Percentiles rank a stretch among this genome's conserved stretches.
These are phyloP conservation scores for Anhinga anhinga DNA, from an alignment of 2,113 vertebrate genomes.

Conservation along the genomic window DNA sequence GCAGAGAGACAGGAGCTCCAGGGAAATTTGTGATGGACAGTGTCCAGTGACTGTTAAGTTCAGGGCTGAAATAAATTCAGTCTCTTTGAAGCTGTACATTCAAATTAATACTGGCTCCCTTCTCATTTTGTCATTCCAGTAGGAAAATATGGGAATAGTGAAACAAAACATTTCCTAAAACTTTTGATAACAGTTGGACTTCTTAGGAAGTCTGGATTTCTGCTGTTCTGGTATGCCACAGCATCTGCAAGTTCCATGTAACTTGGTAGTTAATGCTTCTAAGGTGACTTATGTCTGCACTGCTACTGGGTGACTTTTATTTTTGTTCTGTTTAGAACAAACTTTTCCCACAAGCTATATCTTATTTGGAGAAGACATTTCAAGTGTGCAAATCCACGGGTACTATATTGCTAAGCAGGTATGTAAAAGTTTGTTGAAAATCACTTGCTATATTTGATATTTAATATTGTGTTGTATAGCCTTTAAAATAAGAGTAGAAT, in stretches of 20 bases:
- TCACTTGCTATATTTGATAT: background rate
- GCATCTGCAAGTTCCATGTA: background rate
- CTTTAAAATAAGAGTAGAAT: background rate
- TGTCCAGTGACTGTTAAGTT: background rate
- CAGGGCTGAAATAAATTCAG: background rate
- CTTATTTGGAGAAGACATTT: slow-evolving; percentile 90
- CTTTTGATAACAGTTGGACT: background rate
- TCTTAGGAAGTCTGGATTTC: background rate
- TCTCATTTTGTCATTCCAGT: background rate
- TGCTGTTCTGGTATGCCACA: background rate
- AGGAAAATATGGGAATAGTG: background rate
- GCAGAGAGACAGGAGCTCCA: background rate
- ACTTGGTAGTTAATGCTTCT: background rate
- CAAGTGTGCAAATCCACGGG: slow-evolving; percentile 84
- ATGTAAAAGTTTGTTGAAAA: background rate
- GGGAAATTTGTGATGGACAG: background rate
- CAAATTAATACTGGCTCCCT: background rate
- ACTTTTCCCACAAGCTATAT: slow-evolving; percentile 94
- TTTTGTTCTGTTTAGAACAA: slow-evolving; percentile 80
- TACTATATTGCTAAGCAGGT: slow-evolving; percentile 92
- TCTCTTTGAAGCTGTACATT: background rate
- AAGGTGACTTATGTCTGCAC: background rate
- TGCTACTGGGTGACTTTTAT: background rate
- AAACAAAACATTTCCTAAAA: background rate
- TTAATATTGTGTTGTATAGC: background rate